phyloP scores from a whole-genome alignment of 2,113 vertebrate genomes.

The Macroglossus sobrinus region DNA sequence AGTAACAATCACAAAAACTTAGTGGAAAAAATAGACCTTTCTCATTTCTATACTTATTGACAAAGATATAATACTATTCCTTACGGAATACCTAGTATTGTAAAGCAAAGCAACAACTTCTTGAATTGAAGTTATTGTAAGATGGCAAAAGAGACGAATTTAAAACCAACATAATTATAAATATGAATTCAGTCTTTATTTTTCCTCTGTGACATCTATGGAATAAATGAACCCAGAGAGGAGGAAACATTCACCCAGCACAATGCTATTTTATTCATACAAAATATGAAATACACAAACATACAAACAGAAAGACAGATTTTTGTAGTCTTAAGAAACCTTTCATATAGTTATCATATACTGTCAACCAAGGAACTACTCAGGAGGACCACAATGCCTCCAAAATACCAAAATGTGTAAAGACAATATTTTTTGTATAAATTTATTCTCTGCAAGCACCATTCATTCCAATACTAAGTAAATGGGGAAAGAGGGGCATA shows the following conservation, averaged over 20 bases:
- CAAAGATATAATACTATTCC: not conserved
- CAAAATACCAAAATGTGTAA: not conserved
- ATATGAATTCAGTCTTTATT: not conserved
- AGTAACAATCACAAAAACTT: not conserved
- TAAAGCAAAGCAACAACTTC: slow-evolving; percentile 14
- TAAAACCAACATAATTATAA: not conserved
- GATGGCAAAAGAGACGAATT: not conserved
- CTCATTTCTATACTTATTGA: not conserved
- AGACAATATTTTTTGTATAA: not conserved
- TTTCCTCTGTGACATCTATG: not conserved
- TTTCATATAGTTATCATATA: not conserved
- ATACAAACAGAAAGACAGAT: slow-evolving; percentile 8
- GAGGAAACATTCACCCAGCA: not conserved
- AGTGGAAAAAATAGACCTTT: not conserved
- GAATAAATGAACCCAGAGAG: not conserved
- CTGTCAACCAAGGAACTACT: not conserved
- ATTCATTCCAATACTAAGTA: not conserved
- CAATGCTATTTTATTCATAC: not conserved
- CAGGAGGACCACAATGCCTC: not conserved
- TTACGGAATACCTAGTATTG: not conserved
- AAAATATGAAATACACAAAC: not conserved
- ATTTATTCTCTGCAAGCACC: not conserved
- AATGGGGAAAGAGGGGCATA: not conserved
- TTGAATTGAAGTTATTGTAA: not conserved
- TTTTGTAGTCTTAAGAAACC: not conserved